Evolutionary conservation across 2,888 invertebrate genomes (phyloP).

Genomic region (Drosophila colorata): DNA sequence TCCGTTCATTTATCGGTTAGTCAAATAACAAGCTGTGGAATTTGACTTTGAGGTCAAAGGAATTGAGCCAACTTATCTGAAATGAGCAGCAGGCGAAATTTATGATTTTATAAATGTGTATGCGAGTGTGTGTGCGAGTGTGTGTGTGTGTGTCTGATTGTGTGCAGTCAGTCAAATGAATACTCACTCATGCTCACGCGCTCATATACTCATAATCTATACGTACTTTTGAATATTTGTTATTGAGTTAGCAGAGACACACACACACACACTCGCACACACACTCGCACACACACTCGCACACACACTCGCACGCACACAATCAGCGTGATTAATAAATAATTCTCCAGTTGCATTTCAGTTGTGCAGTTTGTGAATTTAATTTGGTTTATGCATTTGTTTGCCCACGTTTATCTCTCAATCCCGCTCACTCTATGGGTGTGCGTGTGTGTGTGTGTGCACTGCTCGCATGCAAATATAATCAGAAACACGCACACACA

Average conservation of each 20-base stretch:
- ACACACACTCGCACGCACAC: slow-evolving; percentile 9
- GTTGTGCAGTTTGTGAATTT: slow-evolving; percentile 47
- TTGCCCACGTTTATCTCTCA: slow-evolving; percentile 22
- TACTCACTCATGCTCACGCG: slow-evolving; percentile 6
- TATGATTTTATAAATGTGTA: neutral
- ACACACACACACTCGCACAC: slow-evolving; percentile 33
- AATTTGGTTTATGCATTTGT: slow-evolving; percentile 60
- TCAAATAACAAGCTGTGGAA: slow-evolving; percentile 2
- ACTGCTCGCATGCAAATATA: slow-evolving; percentile 55
- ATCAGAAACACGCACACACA: slow-evolving; percentile 25
- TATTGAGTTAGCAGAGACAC: slow-evolving; percentile 28
- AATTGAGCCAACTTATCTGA: slow-evolving; percentile 14
- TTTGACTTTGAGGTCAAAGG: slow-evolving; percentile 23
- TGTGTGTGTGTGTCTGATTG: neutral
- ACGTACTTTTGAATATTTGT: slow-evolving; percentile 7
- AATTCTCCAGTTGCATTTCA: slow-evolving; percentile 47
- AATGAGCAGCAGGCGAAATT: slow-evolving; percentile 26
- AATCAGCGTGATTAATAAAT: slow-evolving; percentile 53
- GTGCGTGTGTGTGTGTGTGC: slow-evolving; percentile 5
- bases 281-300: neutral
- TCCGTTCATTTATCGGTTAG: slow-evolving; percentile 3
- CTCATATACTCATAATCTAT: slow-evolving; percentile 8
- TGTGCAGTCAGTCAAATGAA: slow-evolving; percentile 23
- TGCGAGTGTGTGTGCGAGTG: neutral
- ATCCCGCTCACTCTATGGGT: slow-evolving; percentile 6